These are phyloP conservation scores for Chydorus sphaericus DNA, from an alignment of 2,888 invertebrate species.

Conservation along the genomic window DNA sequence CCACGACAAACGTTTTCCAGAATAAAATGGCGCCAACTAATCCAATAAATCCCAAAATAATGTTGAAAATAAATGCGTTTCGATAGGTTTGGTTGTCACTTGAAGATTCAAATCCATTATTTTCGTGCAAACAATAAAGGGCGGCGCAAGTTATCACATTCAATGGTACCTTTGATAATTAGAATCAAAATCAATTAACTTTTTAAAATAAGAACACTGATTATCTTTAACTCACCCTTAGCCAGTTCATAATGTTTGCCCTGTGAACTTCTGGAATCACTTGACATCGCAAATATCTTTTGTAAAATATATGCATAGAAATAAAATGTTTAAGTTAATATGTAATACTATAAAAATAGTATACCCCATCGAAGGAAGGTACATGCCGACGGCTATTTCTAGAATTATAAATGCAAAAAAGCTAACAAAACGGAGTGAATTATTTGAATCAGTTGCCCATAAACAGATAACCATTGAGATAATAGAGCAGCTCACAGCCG, in stretches of 20 bases:
- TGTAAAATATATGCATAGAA: no score
- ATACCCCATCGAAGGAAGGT: slow-evolving; percentile 39
- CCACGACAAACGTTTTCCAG: background rate
- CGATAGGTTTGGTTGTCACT: background rate
- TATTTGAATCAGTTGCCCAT: slow-evolving; percentile 18
- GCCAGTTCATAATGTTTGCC: slow-evolving; percentile 41
- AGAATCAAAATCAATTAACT: background rate
- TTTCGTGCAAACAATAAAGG: slow-evolving; percentile 30
- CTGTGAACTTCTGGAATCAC: slow-evolving; percentile 38
- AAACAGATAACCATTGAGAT: slow-evolving; percentile 21
- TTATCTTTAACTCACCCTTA: no score
- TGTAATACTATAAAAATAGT: no score
- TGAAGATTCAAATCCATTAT: no score
- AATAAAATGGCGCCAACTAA: background rate
- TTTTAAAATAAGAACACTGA: background rate
- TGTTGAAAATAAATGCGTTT: background rate
- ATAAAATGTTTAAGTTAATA: no score
- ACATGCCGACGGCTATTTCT: slow-evolving; percentile 40
- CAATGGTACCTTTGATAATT: no score
- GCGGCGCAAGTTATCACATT: slow-evolving; percentile 39
- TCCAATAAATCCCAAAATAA: background rate
- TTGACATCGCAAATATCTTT: slow-evolving; percentile 35
- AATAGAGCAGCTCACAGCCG: slow-evolving; percentile 22
- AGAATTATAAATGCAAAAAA: slow-evolving; percentile 36
- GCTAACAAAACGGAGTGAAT: slow-evolving; percentile 24